phyloP scores from a whole-genome alignment of 2,888 invertebrate genomes.

The Galerucella nymphaeae region DNA sequence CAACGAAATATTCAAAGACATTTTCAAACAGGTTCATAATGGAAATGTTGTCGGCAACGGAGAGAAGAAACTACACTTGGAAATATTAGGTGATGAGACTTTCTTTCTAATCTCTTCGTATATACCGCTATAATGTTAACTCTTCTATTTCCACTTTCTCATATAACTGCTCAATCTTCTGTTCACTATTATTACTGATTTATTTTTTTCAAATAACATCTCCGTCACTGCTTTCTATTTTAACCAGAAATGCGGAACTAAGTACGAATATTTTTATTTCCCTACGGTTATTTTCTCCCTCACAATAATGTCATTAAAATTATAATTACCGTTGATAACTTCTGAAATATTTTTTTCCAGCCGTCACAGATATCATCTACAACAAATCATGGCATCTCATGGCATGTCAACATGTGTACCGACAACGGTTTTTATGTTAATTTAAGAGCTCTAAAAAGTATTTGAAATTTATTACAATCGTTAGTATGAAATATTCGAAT shows the following conservation, averaged over 20 bases:
- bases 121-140: too few relatives aligned
- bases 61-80: too few relatives aligned
- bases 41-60: too few relatives aligned
- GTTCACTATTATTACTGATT: not conserved
- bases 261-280: not conserved
- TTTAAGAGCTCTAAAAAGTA: conserved; percentile 40
- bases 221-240: not conserved
- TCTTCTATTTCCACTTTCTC: too few relatives aligned
- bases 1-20: too few relatives aligned
- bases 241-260: not conserved
- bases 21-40: too few relatives aligned
- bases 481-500: conserved; percentile 42
- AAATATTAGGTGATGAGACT: too few relatives aligned
- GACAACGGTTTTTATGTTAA: conserved; percentile 44
- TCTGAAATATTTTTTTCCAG: conserved; percentile 38
- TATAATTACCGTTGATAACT: conserved; percentile 26
- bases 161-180: not conserved
- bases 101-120: too few relatives aligned
- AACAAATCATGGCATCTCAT: conserved; percentile 52
- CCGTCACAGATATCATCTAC: conserved; percentile 44
- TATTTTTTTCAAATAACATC: not conserved
- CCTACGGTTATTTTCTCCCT: conserved; percentile 6
- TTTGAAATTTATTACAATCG: conserved; percentile 42
- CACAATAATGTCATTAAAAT: conserved; percentile 23
- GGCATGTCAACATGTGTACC: conserved; percentile 51